Evolutionary conservation across 2,888 invertebrate species (phyloP).

Genomic region (Pammene aurita): DNA sequence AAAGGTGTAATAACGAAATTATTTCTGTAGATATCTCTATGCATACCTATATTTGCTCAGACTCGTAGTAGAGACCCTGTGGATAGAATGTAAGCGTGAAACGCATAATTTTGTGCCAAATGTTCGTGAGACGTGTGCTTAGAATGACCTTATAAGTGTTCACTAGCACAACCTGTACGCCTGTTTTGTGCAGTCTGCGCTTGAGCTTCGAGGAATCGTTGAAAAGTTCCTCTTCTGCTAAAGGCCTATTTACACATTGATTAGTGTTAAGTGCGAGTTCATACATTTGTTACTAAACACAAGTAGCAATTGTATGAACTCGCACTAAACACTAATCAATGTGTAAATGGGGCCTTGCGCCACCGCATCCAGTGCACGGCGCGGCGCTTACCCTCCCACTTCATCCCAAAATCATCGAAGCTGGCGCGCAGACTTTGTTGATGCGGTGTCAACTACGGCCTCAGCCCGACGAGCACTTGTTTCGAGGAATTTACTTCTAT

Average conservation of each 20-base stretch:
- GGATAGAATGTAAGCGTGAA: slow-evolving; percentile 71
- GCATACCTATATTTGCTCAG: slow-evolving; percentile 84
- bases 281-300: too few relatives aligned
- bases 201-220: background rate
- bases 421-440: slow-evolving; percentile 37
- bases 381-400: too few relatives aligned
- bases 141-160: background rate
- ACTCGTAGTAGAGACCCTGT: slow-evolving; percentile 63
- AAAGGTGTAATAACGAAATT: slow-evolving; percentile 65
- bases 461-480: background rate
- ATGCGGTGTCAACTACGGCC: background rate
- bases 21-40: slow-evolving; percentile 75
- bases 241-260: too few relatives aligned
- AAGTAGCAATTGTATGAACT: too few relatives aligned
- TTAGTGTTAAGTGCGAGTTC: too few relatives aligned
- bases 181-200: slow-evolving; percentile 46
- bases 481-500: slow-evolving; percentile 22
- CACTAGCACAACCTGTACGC: background rate
- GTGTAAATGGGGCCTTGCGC: too few relatives aligned
- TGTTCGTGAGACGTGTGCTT: slow-evolving; percentile 62
- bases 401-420: background rate
- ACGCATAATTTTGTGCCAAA: slow-evolving; percentile 79
- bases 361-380: too few relatives aligned
- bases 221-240: too few relatives aligned
- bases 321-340: too few relatives aligned